A percentile compares a stretch with the other conserved stretches of the same genome.
Evolutionary conservation across 2,888 invertebrate species (phyloP).

Genomic region (Troglohyphantes excavatus): DNA sequence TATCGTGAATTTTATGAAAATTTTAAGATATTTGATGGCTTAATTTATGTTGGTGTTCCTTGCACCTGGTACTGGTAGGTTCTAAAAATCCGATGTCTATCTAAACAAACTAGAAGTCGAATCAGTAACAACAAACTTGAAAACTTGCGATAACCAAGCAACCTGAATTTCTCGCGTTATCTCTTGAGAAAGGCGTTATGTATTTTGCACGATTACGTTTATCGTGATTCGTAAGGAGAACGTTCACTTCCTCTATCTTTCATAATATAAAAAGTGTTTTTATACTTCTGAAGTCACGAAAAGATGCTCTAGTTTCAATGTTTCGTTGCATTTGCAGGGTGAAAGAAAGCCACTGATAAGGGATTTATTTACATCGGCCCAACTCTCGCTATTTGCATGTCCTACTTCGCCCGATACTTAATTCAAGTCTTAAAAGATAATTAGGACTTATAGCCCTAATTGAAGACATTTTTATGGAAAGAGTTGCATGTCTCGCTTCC

Average conservation of each 20-base stretch:
- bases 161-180: neutral
- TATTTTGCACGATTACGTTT: conserved; percentile 35
- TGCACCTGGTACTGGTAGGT: too few relatives aligned
- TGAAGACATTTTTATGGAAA: conserved; percentile 43
- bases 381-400: conserved; percentile 60
- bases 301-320: conserved; percentile 54
- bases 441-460: conserved; percentile 56
- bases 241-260: conserved; percentile 32
- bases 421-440: conserved; percentile 50
- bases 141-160: neutral
- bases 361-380: conserved; percentile 36
- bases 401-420: conserved; percentile 56
- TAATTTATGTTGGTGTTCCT: too few relatives aligned
- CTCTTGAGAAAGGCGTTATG: conserved; percentile 11
- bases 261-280: neutral
- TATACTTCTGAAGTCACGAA: neutral
- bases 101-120: neutral
- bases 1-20: too few relatives aligned
- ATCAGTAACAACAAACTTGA: neutral
- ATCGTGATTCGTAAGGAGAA: conserved; percentile 27
- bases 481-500: conserved; percentile 6
- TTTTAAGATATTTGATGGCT: too few relatives aligned
- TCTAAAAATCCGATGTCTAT: neutral
- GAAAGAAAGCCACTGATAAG: conserved; percentile 43
- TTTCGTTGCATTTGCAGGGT: conserved; percentile 28